A percentile compares a stretch with the other conserved stretches of the same genome.
Evolutionary conservation across 2,113 vertebrate genomes (phyloP).

Genomic region (Otolemur garnettii): DNA sequence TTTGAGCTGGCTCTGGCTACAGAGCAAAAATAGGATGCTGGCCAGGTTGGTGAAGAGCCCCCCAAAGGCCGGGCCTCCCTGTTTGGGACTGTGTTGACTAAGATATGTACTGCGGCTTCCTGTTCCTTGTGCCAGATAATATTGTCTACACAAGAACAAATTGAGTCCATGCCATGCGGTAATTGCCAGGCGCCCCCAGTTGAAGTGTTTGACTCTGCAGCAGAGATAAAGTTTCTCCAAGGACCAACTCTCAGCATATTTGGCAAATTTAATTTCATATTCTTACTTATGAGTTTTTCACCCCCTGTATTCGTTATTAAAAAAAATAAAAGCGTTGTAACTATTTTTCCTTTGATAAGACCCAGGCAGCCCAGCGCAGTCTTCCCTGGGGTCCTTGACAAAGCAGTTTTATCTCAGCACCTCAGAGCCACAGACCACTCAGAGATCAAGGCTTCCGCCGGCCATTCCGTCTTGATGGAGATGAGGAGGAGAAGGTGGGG

Average conservation of each 20-base stretch:
- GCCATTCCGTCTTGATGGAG: constrained; percentile 58
- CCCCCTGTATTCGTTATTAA: constrained; percentile 71
- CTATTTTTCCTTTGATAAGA: constrained; percentile 81
- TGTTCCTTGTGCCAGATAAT: constrained; percentile 77
- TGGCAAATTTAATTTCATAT: constrained; percentile 84
- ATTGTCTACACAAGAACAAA: constrained; percentile 82
- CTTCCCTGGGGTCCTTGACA: constrained; percentile 74
- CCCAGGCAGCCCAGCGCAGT: neutral
- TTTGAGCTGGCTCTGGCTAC: neutral
- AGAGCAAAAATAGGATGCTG: constrained; percentile 57
- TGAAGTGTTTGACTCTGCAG: constrained; percentile 82
- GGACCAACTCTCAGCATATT: constrained; percentile 83
- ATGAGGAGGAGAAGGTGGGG: neutral
- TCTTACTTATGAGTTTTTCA: constrained; percentile 81
- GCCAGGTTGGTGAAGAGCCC: constrained; percentile 47
- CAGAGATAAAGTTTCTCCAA: constrained; percentile 84
- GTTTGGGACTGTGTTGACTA: constrained; percentile 79
- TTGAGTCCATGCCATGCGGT: constrained; percentile 77
- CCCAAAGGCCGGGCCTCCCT: constrained; percentile 75
- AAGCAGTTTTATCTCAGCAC: constrained; percentile 78
- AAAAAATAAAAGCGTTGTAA: constrained; percentile 63
- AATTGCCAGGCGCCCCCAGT: constrained; percentile 75
- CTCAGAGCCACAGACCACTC: constrained; percentile 56
- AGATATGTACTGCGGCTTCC: constrained; percentile 76
- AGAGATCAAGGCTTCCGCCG: constrained; percentile 64